Percentiles rank a stretch among this genome's conserved stretches.
Conservation (phyloP, 2,113 vertebrate species). For the Leucosticte australis region DNA sequence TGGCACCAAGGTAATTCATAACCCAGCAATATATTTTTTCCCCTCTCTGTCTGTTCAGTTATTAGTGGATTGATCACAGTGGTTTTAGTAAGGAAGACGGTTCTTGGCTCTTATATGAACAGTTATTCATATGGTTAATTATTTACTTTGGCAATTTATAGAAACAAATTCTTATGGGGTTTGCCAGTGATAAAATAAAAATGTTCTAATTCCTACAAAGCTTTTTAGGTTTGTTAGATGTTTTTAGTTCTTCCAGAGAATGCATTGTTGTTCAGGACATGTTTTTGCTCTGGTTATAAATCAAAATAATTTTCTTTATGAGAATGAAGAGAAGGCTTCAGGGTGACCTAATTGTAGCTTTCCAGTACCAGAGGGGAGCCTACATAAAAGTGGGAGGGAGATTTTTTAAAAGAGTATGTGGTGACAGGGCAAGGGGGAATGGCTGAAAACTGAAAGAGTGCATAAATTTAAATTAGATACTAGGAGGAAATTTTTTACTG, state of each 20-base stretch:
- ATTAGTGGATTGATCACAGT: background rate
- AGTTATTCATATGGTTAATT: background rate
- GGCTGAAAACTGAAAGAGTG: background rate
- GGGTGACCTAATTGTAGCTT: background rate
- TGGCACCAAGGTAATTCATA: background rate
- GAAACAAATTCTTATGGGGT: background rate
- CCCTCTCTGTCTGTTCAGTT: background rate
- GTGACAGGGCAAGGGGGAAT: background rate
- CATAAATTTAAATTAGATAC: background rate
- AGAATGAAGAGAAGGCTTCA: background rate
- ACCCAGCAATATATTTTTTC: background rate
- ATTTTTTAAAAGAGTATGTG: background rate
- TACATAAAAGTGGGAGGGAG: background rate
- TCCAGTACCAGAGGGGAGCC: background rate
- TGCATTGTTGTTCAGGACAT: background rate
- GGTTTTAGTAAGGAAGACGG: background rate
- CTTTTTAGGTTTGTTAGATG: background rate
- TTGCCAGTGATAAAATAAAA: background rate
- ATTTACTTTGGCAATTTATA: background rate
- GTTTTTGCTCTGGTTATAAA: background rate
- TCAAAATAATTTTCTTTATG: background rate
- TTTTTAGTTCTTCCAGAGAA: background rate
- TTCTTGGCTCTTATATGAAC: background rate
- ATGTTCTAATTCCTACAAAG: background rate
- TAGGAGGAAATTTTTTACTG: background rate